phyloP scores from a whole-genome alignment of 2,797 vertebrate species.

The Oophaga sylvatica region DNA sequence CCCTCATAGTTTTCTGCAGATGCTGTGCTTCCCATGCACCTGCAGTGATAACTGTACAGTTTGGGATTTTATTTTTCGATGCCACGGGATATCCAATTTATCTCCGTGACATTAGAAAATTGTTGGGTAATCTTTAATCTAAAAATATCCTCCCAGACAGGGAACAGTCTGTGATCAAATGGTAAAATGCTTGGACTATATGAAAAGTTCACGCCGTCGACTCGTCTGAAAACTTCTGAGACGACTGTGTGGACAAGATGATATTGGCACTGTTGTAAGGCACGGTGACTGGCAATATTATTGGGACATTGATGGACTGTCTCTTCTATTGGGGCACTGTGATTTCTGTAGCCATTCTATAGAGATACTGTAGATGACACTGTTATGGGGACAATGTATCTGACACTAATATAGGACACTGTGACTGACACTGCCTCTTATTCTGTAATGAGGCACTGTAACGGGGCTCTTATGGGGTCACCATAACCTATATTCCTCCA shows the following conservation, averaged over 20 bases:
- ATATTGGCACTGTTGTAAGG: neutral
- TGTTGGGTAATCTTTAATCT: constrained; percentile 14
- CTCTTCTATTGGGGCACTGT: too few relatives aligned
- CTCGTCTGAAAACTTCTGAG: neutral
- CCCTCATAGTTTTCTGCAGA: neutral
- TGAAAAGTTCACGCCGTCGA: neutral
- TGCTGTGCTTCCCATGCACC: neutral
- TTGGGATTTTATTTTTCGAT: constrained; percentile 1
- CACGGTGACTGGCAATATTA: neutral
- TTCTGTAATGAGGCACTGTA: too few relatives aligned
- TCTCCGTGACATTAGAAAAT: constrained; percentile 39
- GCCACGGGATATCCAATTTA: constrained; percentile 32
- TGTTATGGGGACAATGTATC: neutral
- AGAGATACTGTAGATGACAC: too few relatives aligned
- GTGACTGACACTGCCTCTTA: neutral
- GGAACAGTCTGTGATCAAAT: constrained; percentile 1
- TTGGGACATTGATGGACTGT: neutral
- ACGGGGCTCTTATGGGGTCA: too few relatives aligned
- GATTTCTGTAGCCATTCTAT: too few relatives aligned
- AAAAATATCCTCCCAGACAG: constrained; percentile 23
- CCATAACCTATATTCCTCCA: too few relatives aligned
- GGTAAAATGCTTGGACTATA: neutral
- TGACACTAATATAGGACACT: too few relatives aligned
- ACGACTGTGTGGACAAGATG: neutral
- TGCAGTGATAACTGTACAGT: constrained; percentile 17